Evolutionary conservation across 2,888 invertebrate genomes (phyloP), one percentile per base, ranked within the genome.

Genomic region (Eucera pruinosa): DNA sequence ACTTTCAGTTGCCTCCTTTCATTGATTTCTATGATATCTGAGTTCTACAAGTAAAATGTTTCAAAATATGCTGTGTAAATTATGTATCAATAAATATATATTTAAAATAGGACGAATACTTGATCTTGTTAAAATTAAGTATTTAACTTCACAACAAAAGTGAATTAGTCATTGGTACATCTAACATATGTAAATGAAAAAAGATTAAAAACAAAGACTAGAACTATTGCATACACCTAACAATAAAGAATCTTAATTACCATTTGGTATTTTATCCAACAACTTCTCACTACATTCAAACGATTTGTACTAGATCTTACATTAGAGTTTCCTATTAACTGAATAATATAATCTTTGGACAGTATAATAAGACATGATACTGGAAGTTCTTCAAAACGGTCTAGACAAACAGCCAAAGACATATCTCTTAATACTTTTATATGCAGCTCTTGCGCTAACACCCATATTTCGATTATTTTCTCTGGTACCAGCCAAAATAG

Each of bases 381-480:
- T 4, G 89, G 83, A 13, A 90, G 50, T 39, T 89, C 88, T 11
- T 73, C 58, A 13, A 90, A 88, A 71, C 87, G 82, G 43, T 89
- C 89, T 33, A 91, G 78, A 60, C 89, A 90, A 4, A 78, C 66
- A 2, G 87, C 82, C 3, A 87, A 76, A 23, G 81, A 86, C 6
- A 87, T 50, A 58, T 89, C 87, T 55, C 72, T 55, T 15, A 90
- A 73, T 20, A 72, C 48, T 15, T 72, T 82, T 39, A 89, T 62
- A 30, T 82, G 77, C 45, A 90, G 74, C 20, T 90, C 87, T 47
- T 86, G 73, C 2, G 90, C 85, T 3, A 88, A 25, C 18, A 81
- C 66, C 89, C 90, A 91, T 41, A 89, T 79, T 6, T 87, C 80
- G 11, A 90, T 50, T 45, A 86, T 66, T 20, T 80, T 81, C 0